A percentile compares a stretch with the other conserved stretches of the same genome.
These are phyloP conservation scores for Chitala chitala DNA, from an alignment of 2,113 vertebrate species.

Conservation along the genomic window DNA sequence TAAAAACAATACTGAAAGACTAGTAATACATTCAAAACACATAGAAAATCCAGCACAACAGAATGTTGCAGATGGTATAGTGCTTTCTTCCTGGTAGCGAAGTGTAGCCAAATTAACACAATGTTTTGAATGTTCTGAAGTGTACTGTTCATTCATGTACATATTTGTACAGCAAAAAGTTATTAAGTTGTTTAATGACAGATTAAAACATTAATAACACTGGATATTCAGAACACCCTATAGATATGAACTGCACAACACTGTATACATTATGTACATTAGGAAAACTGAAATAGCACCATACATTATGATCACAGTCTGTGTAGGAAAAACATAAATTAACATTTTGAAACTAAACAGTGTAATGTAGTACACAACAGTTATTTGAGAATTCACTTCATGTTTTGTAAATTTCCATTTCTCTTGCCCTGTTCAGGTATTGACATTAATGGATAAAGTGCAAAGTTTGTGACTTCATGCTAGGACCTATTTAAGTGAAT, in stretches of 20 bases:
- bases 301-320: background rate
- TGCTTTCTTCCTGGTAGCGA: background rate
- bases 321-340: conserved; percentile 2
- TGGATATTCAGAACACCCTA: conserved; percentile 7
- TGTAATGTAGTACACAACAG: background rate
- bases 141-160: background rate
- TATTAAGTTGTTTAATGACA: background rate
- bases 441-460: conserved; percentile 11
- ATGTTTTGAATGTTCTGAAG: background rate
- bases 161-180: background rate
- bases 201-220: background rate
- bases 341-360: background rate
- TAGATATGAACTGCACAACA: background rate
- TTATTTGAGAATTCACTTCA: background rate
- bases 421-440: background rate
- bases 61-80: background rate
- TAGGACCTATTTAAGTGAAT: conserved; percentile 10
- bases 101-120: background rate
- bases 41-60: background rate
- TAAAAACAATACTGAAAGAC: background rate
- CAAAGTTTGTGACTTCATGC: conserved; percentile 9
- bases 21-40: background rate
- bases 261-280: background rate
- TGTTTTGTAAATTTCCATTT: background rate
- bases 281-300: conserved; percentile 17